Evolutionary conservation across 2,888 invertebrate species (phyloP).

Genomic region (Eustalomyia histrio): DNA sequence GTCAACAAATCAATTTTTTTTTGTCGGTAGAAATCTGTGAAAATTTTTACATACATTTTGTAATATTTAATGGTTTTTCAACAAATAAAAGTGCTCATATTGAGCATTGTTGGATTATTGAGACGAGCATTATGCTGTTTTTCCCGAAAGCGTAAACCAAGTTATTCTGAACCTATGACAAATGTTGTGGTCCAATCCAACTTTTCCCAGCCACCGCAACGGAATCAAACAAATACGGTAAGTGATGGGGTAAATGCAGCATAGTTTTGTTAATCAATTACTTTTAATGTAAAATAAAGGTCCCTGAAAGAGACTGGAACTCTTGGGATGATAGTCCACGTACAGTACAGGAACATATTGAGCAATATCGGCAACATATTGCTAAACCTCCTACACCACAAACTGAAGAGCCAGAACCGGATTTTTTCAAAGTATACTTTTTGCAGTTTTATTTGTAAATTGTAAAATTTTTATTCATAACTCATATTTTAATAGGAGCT

Average conservation of each 20-base stretch:
- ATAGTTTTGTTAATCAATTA: background rate
- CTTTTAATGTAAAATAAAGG: background rate
- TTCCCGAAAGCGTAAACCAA: slow-evolving; percentile 80
- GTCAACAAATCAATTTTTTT: slow-evolving; percentile 61
- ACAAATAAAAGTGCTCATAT: slow-evolving; percentile 82
- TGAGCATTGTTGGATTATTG: slow-evolving; percentile 81
- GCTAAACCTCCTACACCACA: slow-evolving; percentile 78
- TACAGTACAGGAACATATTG: slow-evolving; percentile 83
- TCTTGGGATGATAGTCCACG: slow-evolving; percentile 83
- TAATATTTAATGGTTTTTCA: slow-evolving; percentile 74
- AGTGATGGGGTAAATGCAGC: background rate
- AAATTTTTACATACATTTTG: slow-evolving; percentile 6
- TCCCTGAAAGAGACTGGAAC: slow-evolving; percentile 81
- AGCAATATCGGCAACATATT: slow-evolving; percentile 82
- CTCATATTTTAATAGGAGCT: slow-evolving; percentile 80
- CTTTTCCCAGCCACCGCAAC: slow-evolving; percentile 55
- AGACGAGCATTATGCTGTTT: slow-evolving; percentile 84
- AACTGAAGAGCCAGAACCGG: slow-evolving; percentile 79
- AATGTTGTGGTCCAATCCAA: slow-evolving; percentile 80
- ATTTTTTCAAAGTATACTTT: slow-evolving; percentile 81
- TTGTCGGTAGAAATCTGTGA: background rate
- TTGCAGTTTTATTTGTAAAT: background rate
- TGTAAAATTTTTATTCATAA: background rate
- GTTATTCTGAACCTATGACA: slow-evolving; percentile 81
- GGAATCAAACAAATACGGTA: slow-evolving; percentile 42